These are phyloP conservation scores for Agelas oroides DNA, from an alignment of 37 sponge, comb jelly and placozoan genomes.

Conservation along the genomic window DNA sequence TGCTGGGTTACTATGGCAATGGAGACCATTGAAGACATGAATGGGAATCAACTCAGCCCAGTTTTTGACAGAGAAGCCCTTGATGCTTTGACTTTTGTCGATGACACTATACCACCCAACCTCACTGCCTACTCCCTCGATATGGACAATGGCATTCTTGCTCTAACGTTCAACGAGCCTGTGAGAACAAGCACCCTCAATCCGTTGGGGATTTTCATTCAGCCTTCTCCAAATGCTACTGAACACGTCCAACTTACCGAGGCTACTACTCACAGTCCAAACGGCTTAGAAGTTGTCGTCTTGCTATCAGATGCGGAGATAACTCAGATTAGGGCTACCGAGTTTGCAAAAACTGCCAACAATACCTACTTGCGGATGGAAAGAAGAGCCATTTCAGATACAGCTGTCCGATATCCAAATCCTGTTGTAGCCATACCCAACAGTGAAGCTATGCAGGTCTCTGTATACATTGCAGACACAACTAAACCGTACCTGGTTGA, in stretches of 20 bases:
- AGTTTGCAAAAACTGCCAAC: conserved; percentile 75
- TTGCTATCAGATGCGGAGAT: conserved; percentile 46
- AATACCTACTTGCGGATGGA: conserved; percentile 73
- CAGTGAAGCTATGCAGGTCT: conserved; percentile 51
- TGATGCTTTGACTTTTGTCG: conserved; percentile 48
- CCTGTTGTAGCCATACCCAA: conserved; percentile 53
- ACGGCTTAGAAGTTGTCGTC: conserved; percentile 27
- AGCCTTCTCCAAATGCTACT: conserved; percentile 48
- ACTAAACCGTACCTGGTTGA: conserved; percentile 64
- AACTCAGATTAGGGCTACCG: conserved; percentile 58
- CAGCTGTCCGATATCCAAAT: conserved; percentile 70
- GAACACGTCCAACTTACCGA: conserved; percentile 51
- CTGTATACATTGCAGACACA: conserved; percentile 62
- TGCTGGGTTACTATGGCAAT: conserved; percentile 80
- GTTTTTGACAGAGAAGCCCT: conserved; percentile 42
- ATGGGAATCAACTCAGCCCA: conserved; percentile 55
- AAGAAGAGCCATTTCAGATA: conserved; percentile 63
- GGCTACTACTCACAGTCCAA: conserved; percentile 30
- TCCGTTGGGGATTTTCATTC: conserved; percentile 62
- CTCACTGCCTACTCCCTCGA: conserved; percentile 68
- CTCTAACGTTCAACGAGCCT: conserved; percentile 83
- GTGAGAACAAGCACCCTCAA: conserved; percentile 70
- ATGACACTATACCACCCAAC: conserved; percentile 67
- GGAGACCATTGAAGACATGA: conserved; percentile 73
- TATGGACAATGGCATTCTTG: conserved; percentile 75